Evolutionary conservation across 2,113 vertebrate genomes (phyloP), one percentile per base, ranked within the genome.

Genomic region (Pavo muticus): DNA sequence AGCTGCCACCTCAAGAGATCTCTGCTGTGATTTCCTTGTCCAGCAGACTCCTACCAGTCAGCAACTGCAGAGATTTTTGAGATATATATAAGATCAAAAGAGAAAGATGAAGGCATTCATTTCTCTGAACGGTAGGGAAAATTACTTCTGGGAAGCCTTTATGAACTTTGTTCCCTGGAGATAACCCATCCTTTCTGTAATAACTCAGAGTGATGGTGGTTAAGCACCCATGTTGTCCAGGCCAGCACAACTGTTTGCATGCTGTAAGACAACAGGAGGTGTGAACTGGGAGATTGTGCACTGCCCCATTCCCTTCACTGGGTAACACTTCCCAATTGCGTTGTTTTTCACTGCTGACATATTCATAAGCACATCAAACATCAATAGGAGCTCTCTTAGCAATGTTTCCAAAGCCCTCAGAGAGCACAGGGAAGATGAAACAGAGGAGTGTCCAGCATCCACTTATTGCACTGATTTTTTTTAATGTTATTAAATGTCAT

Each of bases 181-280:
- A 74, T 71, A 69, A 76, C 56, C 19, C 24, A 35, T 19, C 27
- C 25, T 74, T 14, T 52, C 40, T 63, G 48, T 25, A 32, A 32
- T 21, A 78, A 9, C 37, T 37, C 50, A 13, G 27, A 57, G 64
- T 54, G 35, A 35, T 32, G 5, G 21, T 4, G 0, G 3, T 29
- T 72, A 11, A 14, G 27, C 3, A 8, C 5, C 54, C 0, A 0
- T 37, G 3, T 5, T 18, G 54, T 23, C 42, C 63, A 45, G 76
- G 52, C n/a, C 52, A 15, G 48, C 3, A 23, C 1, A 1, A 52
- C 64, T 48, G 48, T 42, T 76, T 30, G 35, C 0, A 0, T 30
- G 29, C 68, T 77, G 35, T 4, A 13, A 68, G 59, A 60, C 30
- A 54, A 32, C 0, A 18, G 3, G 16, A 80, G 32, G 48, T 21